phyloP scores from a whole-genome alignment of 2,113 vertebrate species.

The Xiphias gladius region DNA sequence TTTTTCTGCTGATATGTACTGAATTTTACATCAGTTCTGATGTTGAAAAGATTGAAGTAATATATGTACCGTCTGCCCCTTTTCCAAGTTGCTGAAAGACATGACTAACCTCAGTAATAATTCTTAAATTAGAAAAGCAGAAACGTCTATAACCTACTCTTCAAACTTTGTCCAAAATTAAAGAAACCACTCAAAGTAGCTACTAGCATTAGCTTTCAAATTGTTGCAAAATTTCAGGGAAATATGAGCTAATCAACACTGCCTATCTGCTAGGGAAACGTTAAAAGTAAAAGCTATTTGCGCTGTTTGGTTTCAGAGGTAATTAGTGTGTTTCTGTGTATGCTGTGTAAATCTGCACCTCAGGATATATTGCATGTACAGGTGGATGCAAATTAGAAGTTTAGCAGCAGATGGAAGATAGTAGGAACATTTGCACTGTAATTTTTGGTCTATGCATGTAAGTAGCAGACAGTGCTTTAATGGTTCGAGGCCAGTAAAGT shows the following conservation, averaged over 20 bases:
- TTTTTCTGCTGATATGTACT: slow-evolving; percentile 12
- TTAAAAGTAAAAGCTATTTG: slow-evolving; percentile 24
- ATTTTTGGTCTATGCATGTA: slow-evolving; percentile 16
- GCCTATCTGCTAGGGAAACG: slow-evolving; percentile 22
- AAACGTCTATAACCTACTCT: not conserved
- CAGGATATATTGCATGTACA: slow-evolving; percentile 12
- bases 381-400: slow-evolving; percentile 29
- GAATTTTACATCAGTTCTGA: slow-evolving; percentile 2
- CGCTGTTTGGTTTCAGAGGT: slow-evolving; percentile 24
- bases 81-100: slow-evolving; percentile 8
- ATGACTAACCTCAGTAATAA: not conserved
- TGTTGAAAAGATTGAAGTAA: not conserved
- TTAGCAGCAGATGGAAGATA: slow-evolving; percentile 40
- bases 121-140: not conserved
- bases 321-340: slow-evolving; percentile 21
- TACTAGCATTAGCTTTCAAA: not conserved
- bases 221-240: not conserved
- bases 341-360: slow-evolving; percentile 26
- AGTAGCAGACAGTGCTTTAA: slow-evolving; percentile 3
- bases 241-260: slow-evolving; percentile 13
- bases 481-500: slow-evolving; percentile 9
- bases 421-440: slow-evolving; percentile 31
- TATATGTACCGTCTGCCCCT: not conserved
- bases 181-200: not conserved
- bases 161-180: not conserved